phyloP scores from a whole-genome alignment of 2,888 invertebrate species.

The Drosophila phalerata region DNA sequence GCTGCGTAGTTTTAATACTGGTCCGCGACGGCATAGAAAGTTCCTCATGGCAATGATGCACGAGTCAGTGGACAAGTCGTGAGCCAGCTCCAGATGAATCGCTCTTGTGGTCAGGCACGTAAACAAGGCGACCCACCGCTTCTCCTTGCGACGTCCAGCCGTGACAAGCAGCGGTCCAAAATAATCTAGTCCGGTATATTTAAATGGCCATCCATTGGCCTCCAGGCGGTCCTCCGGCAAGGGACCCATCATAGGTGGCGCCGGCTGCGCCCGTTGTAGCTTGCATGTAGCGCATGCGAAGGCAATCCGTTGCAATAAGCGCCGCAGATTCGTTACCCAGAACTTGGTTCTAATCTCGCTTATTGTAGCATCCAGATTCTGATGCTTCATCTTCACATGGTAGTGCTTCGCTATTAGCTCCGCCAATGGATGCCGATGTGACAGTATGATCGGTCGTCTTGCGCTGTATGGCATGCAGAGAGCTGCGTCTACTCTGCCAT shows the following conservation, averaged over 20 bases:
- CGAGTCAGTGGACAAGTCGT: conserved; percentile 1
- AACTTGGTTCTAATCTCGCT: neutral
- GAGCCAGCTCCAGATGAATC: conserved; percentile 3
- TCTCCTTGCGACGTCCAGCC: neutral
- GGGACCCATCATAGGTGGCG: neutral
- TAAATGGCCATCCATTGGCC: conserved; percentile 3
- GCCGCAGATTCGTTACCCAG: neutral
- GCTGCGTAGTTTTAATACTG: neutral
- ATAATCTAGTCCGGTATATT: neutral
- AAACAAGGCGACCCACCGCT: too few species aligned
- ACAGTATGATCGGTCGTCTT: too few species aligned
- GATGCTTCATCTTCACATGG: neutral
- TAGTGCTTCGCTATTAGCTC: neutral
- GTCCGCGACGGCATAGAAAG: neutral
- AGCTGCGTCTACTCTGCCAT: too few species aligned
- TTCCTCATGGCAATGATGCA: neutral
- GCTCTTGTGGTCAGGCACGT: conserved; percentile 1
- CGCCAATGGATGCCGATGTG: neutral
- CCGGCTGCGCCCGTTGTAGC: neutral
- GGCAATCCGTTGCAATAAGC: neutral
- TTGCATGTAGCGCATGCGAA: neutral
- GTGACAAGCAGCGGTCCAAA: neutral
- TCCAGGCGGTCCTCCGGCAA: neutral
- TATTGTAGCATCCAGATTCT: neutral
- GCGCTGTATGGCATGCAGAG: too few species aligned